Evolutionary conservation across 2,888 invertebrate genomes (phyloP).

Genomic region (Petrophora chlorosata): DNA sequence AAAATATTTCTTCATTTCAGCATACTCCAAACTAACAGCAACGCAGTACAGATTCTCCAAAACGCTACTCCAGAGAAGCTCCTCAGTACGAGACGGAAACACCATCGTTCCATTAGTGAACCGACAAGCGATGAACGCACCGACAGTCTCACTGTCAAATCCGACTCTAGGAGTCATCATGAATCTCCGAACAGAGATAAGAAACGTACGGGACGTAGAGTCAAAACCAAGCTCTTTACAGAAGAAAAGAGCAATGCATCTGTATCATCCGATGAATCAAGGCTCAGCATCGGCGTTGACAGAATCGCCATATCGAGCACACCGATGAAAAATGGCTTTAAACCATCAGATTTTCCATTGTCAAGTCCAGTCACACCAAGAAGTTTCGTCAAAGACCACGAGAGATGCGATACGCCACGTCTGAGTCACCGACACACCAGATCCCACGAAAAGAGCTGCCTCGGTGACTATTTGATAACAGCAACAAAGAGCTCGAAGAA

Average conservation of each 20-base stretch:
- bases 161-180: conserved; percentile 54
- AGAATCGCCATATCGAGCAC: conserved; percentile 64
- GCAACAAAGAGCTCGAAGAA: conserved; percentile 65
- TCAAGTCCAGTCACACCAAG: conserved; percentile 67
- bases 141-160: conserved; percentile 57
- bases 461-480: conserved; percentile 67
- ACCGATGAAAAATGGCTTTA: conserved; percentile 66
- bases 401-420: conserved; percentile 71
- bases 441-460: conserved; percentile 66
- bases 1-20: too few species aligned
- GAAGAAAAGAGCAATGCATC: conserved; percentile 64
- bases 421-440: conserved; percentile 59
- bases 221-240: conserved; percentile 71
- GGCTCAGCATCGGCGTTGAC: conserved; percentile 58
- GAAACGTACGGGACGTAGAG: conserved; percentile 61
- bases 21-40: conserved; percentile 68
- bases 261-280: conserved; percentile 67
- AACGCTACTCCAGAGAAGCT: conserved; percentile 71
- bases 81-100: conserved; percentile 55
- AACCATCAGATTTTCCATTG: conserved; percentile 52
- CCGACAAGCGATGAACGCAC: conserved; percentile 68
- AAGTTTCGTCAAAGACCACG: conserved; percentile 52
- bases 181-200: conserved; percentile 70
- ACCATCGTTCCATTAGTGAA: conserved; percentile 68
- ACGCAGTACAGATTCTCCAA: conserved; percentile 62